Percentiles rank a stretch among this genome's conserved stretches.
These are phyloP conservation scores for Eufriesea mexicana DNA, from an alignment of 1,140 invertebrate genomes.

Conservation along the genomic window DNA sequence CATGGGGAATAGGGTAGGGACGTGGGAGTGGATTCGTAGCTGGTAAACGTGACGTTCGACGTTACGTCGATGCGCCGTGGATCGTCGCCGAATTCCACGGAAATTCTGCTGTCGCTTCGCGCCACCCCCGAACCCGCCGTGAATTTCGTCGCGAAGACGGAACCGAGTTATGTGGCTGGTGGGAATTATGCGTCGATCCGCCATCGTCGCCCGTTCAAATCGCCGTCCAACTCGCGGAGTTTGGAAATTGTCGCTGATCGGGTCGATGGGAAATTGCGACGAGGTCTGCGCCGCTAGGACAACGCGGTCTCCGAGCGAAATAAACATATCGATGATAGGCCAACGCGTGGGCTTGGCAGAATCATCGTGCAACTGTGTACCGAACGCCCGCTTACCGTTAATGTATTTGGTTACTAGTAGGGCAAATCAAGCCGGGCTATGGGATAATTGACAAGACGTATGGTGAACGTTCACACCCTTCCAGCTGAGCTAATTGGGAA, in stretches of 20 bases:
- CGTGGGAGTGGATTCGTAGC: conserved; percentile 41
- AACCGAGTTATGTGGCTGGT: conserved; percentile 11
- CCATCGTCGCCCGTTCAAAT: background rate
- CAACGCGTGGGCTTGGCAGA: background rate
- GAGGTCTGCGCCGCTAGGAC: background rate
- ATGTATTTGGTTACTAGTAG: too few relatives aligned
- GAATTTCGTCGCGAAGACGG: conserved; percentile 47
- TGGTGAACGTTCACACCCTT: background rate
- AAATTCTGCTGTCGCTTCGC: conserved; percentile 56
- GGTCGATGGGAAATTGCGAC: conserved; percentile 23
- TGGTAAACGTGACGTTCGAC: conserved; percentile 55
- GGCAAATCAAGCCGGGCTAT: background rate
- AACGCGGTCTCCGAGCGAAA: too few relatives aligned
- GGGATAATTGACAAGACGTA: background rate
- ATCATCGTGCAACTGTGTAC: background rate
- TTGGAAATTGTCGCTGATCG: conserved; percentile 18
- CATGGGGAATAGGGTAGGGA: conserved; percentile 46
- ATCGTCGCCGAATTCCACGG: conserved; percentile 62
- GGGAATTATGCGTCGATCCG: conserved; percentile 59
- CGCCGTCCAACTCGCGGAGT: background rate
- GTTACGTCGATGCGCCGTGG: conserved; percentile 51
- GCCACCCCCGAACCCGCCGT: conserved; percentile 30
- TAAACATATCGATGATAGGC: background rate
- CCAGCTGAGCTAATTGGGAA: background rate
- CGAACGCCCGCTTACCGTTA: background rate